Base-by-base conservation (phyloP, 2,113 vertebrate genomes). In the Pygoscelis antarcticus region DNA sequence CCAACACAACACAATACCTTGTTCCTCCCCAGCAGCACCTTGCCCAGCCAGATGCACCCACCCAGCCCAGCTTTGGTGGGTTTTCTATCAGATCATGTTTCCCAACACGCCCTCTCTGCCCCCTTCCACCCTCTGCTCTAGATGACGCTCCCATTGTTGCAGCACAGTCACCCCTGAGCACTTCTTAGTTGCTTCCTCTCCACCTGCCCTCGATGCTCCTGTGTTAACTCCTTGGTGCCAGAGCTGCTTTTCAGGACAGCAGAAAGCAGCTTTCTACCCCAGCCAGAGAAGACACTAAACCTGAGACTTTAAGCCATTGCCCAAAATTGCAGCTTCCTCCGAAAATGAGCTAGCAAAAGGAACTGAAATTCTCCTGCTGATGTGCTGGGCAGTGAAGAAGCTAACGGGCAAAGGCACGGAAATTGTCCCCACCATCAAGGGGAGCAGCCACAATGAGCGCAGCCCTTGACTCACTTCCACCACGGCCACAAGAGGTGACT, bases 71-170 rank as follows among this genome's bases (percentile, higher is more conserved):
- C 42, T 70, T 61, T 42, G 68, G 22, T 42, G 52, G 44, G 60
- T 76, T 82, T 89, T 32, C 71, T 22, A 34, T 4, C 47, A 30
- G 42, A 47, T 66, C 3, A 1, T 6, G 34, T 96, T 93, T 78
- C 94, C 74, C 93, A 94, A 90, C 42, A 27, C 0, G 11, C 55
- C 74, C 86, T 79, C 36, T 52, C 51, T 94, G 83, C 51, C 47
- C 89, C 32, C 20, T 60, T 42, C 85, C 65, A 58, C 54, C 58
- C 76, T 27, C 60, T 62, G 54, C 80, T 74, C 19, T 3, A 76
- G 68, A 60, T 3, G 0, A 70, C 1, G 0, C 49, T 94, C 62
- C 71, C 7, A 0, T 19, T 25, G 29, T 62, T 57, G 34, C 60
- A 18, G 60, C 79, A 62, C 42, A 36, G 42, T 26, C 60, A 6